Evolutionary conservation across 2,113 vertebrate genomes (phyloP), one percentile per base, ranked within the genome.

Genomic region (Nerophis lumbriciformis): DNA sequence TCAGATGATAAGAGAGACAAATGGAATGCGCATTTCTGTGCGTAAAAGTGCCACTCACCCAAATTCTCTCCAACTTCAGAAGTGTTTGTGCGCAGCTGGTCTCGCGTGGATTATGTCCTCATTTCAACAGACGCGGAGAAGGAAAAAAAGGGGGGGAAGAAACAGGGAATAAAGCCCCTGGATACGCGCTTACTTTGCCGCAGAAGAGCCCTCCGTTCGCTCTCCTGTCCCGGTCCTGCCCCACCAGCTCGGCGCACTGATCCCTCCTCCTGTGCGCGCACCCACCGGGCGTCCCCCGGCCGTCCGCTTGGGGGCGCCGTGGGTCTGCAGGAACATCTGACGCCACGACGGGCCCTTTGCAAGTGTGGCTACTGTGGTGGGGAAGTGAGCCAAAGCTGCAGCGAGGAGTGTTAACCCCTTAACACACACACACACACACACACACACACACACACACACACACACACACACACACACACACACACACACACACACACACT

Each of bases 291-390:
- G 66, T 3, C 11, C 15, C 0, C 5, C 1, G 6, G 16, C 53
- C 28, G 59, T 49, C 85, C 87, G 58, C 87, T 66, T 70, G 87
- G 83, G 68, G 85, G 85, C 85, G 85, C 84, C 65, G 64, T 83
- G 73, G 77, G 53, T 86, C 84, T 59, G 79, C 78, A 36, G 52
- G 60, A 81, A 50, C 59, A 9, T 13, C 58, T 55, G 80, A 54
- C 5, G 61, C 4, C 21, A 9, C 16, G 38, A 12, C 4, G 6
- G 4, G 15, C 39, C 36, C 1, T 12, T 50, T 42, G 66, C 19
- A 19, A 9, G 21, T 35, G 16, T 52, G 28, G 50, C 36, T 51
- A 54, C 7, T 52, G 9, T 35, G 58, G 38, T n/a, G 42, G 50
- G 58, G 38, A 13, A 62, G 1, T 37, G 71, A 59, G 65, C 61